Percentiles rank a stretch among this genome's conserved stretches.
Evolutionary conservation across 2,113 vertebrate species (phyloP).

Genomic region (Tretioscincus oriximinensis): DNA sequence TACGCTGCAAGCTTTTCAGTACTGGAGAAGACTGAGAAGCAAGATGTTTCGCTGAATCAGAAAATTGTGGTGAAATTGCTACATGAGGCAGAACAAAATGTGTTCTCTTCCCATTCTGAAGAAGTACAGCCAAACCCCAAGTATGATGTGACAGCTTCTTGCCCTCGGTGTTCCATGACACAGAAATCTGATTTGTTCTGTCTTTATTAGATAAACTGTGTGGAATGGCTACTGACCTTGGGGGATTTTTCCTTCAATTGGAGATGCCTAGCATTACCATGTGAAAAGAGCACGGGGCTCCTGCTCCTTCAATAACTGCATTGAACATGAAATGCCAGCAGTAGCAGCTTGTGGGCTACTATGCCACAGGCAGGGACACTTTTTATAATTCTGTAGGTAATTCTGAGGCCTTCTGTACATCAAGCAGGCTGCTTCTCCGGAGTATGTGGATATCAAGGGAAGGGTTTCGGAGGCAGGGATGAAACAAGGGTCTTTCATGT

Average conservation of each 20-base stretch:
- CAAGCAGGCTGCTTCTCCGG: too few species aligned
- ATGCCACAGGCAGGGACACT: too few species aligned
- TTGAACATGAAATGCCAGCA: too few species aligned
- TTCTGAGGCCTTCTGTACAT: too few species aligned
- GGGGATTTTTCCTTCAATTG: neutral
- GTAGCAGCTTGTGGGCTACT: neutral
- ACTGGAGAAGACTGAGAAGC: too few species aligned
- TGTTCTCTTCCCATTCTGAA: neutral
- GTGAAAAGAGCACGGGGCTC: neutral
- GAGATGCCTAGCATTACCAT: neutral
- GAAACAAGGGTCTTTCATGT: neutral
- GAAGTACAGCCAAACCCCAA: neutral
- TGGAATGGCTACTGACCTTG: neutral
- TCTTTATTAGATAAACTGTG: neutral
- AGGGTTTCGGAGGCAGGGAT: neutral
- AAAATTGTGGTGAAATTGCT: neutral
- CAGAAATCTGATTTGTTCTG: neutral
- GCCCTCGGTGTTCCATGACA: neutral
- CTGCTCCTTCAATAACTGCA: neutral
- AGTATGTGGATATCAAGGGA: too few species aligned
- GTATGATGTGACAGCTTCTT: neutral
- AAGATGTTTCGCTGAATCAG: neutral
- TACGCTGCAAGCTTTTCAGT: neutral
- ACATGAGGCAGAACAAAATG: neutral
- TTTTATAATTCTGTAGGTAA: neutral